Conservation (phyloP, 2,888 invertebrate genomes). For the Tineola bisselliella region DNA sequence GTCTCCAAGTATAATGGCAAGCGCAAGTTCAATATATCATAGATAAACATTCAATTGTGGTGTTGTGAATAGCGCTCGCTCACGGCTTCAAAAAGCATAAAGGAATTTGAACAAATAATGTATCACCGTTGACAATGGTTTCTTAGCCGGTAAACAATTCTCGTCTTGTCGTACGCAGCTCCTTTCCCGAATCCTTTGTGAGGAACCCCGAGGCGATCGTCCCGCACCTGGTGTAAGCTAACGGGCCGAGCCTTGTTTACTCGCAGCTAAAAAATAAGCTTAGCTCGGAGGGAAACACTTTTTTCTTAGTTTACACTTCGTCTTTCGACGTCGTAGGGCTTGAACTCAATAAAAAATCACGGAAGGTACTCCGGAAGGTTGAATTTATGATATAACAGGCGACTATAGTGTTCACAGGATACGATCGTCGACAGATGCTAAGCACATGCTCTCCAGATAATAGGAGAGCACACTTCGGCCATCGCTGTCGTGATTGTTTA, state of each 20-base stretch:
- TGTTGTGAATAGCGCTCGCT: conserved; percentile 33
- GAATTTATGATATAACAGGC: conserved; percentile 60
- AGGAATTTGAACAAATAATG: conserved; percentile 49
- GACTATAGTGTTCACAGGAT: conserved; percentile 40
- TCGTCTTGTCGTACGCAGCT: conserved; percentile 35
- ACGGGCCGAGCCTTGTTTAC: conserved; percentile 49
- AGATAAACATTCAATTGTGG: conserved; percentile 41
- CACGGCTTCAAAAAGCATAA: conserved; percentile 28
- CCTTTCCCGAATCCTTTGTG: conserved; percentile 63
- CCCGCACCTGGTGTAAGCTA: conserved; percentile 49
- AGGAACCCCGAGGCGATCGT: conserved; percentile 37
- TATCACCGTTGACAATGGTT: conserved; percentile 34
- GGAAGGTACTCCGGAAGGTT: conserved; percentile 61
- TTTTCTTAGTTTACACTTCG: conserved; percentile 54
- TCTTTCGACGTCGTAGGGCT: conserved; percentile 59
- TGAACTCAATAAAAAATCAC: conserved; percentile 52
- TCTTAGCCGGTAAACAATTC: conserved; percentile 31
- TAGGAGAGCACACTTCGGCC: conserved; percentile 46
- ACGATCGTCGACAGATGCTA: conserved; percentile 57
- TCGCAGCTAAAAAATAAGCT: conserved; percentile 42
- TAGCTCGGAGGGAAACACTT: conserved; percentile 47
- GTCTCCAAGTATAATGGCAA: conserved; percentile 28
- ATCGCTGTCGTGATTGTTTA: conserved; percentile 13
- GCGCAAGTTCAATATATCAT: conserved; percentile 46
- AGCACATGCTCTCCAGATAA: conserved; percentile 48